Percentiles rank a stretch among this genome's conserved stretches.
These are phyloP conservation scores for Ovis canadensis DNA, from an alignment of 2,113 vertebrate genomes.

Conservation along the genomic window DNA sequence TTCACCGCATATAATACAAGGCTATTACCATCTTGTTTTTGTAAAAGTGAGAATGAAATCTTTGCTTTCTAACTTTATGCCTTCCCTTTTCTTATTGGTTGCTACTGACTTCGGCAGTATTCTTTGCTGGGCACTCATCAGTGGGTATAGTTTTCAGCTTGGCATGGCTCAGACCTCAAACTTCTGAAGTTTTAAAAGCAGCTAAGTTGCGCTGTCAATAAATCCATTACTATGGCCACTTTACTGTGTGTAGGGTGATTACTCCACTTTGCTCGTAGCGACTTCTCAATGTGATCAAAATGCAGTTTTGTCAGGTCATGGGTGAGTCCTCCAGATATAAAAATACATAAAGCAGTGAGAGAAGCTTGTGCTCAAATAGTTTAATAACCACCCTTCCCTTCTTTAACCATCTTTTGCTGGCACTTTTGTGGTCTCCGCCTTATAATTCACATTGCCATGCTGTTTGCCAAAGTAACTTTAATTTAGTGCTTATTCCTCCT, in stretches of 20 bases:
- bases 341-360: not conserved
- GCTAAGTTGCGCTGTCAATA: not conserved
- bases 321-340: not conserved
- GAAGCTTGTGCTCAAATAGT: not conserved
- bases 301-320: not conserved
- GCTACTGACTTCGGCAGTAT: not conserved
- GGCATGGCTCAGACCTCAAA: constrained; percentile 21
- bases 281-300: constrained; percentile 51
- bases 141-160: not conserved
- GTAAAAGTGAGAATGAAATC: not conserved
- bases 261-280: not conserved
- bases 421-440: not conserved
- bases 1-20: not conserved
- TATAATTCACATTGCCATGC: constrained; percentile 40
- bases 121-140: constrained; percentile 11
- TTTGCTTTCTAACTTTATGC: constrained; percentile 29
- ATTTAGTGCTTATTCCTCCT: not conserved
- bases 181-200: constrained; percentile 32
- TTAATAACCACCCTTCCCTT: not conserved
- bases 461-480: constrained; percentile 39
- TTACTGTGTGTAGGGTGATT: constrained; percentile 43
- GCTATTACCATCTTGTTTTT: not conserved
- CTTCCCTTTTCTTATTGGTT: constrained; percentile 10
- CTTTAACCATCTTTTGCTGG: not conserved
- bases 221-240: constrained; percentile 2